Conservation (phyloP, 2,797 vertebrate species). For the Molossus alvarezi region DNA sequence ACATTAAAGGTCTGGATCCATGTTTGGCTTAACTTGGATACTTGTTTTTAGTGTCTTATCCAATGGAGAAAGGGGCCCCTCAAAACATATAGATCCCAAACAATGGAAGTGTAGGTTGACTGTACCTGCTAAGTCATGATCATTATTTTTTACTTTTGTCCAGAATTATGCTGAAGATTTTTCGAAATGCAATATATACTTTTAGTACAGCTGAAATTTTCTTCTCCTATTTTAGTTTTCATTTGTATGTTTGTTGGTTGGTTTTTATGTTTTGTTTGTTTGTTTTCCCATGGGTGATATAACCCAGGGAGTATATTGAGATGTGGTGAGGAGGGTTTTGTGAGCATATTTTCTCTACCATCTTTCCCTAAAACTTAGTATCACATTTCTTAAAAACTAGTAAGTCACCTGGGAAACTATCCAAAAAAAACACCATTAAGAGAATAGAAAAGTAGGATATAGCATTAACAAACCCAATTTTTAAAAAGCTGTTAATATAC, state of each 20-base stretch:
- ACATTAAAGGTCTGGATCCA: neutral
- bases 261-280: neutral
- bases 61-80: neutral
- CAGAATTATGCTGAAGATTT: neutral
- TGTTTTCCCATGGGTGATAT: neutral
- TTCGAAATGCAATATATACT: neutral
- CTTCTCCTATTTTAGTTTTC: neutral
- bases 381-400: neutral
- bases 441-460: neutral
- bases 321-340: neutral
- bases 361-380: conserved; percentile 19
- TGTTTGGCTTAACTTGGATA: neutral
- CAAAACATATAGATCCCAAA: neutral
- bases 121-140: conserved; percentile 5
- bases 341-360: neutral
- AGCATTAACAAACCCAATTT: conserved; percentile 1
- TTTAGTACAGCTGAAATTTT: neutral
- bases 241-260: neutral
- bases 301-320: neutral
- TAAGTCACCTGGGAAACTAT: conserved; percentile 2
- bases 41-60: neutral
- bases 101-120: neutral
- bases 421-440: conserved; percentile 32
- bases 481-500: neutral
- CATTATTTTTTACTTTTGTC: conserved; percentile 23